phyloP scores from a whole-genome alignment of 1,140 invertebrate genomes.

The Brachystomella parvula region DNA sequence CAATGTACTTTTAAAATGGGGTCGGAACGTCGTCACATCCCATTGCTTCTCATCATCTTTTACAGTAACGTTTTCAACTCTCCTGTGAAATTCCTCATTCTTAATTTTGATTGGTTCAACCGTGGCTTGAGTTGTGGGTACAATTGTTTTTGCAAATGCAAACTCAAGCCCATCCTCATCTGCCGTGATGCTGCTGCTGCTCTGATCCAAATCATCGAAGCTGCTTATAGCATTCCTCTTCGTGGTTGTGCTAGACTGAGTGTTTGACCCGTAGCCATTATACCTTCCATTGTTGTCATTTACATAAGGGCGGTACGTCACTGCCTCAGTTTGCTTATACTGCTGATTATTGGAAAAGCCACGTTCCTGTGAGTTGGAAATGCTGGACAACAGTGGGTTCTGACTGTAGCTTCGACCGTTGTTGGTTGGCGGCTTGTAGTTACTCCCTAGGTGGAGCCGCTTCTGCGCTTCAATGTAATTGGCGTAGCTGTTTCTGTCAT shows the following conservation, averaged over 20 bases:
- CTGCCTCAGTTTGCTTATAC: neutral
- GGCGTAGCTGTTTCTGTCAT: neutral
- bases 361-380: neutral
- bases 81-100: neutral
- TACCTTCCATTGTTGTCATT: neutral
- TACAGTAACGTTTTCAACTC: neutral
- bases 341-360: neutral
- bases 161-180: conserved; percentile 4
- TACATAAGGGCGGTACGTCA: neutral
- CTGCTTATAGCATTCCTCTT: conserved; percentile 10
- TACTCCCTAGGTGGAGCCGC: neutral
- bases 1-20: neutral
- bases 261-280: neutral
- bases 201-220: neutral
- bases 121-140: neutral
- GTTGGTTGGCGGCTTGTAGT: neutral
- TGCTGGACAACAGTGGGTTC: neutral
- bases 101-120: neutral
- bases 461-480: conserved; percentile 9
- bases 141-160: conserved; percentile 2
- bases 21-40: neutral
- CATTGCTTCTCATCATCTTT: neutral
- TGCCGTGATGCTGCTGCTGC: neutral
- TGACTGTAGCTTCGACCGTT: neutral
- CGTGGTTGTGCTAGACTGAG: neutral